Evolutionary conservation across 2,113 vertebrate species (phyloP), one percentile per base, ranked within the genome.

Genomic region (Malurus melanocephalus): DNA sequence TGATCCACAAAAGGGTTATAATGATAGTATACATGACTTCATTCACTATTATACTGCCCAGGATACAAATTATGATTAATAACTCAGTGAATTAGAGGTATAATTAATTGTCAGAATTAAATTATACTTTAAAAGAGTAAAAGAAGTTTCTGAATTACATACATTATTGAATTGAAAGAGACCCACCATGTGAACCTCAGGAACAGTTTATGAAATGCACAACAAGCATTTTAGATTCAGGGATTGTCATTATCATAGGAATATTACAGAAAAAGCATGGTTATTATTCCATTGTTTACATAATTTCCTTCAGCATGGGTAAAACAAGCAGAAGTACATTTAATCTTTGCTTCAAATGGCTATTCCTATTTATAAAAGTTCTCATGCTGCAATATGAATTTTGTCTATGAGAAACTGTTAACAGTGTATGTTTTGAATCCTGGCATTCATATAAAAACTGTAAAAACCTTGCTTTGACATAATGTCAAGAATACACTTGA

Each of bases 51-150:
- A 66, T 14, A 69, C 33, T 40, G 61, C 7, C 71, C 4, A 74
- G 28, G 12, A 80, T 38, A 71, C 32, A 80, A 84, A 89, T 67
- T 60, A 77, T 9, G n/a, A 79, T 86, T 79, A 78, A 86, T 60
- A 68, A 67, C 56, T 33, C 35, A 75, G 40, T 65, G 57, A 82
- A 53, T 84, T 35, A 68, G 53, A 87, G 15, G 8, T 35, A 40
- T 23, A 91, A 94, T 27, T 91, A 91, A 93, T n/a, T 90, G 30
- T 83, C 24, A 71, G 42, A 90, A 80, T 72, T 10, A 88, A 91
- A 94, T 71, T 56, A 71, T 56, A 80, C 35, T 83, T 76, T 46
- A 21, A 76, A 91, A 67, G 19, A 65, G 20, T 71, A 77, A 68
- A 77, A 52, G 0, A 56, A 79, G 19, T 56, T 91, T 84, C 30